Evolutionary conservation across 2,113 vertebrate species (phyloP).

Genomic region (Centropus bengalensis): DNA sequence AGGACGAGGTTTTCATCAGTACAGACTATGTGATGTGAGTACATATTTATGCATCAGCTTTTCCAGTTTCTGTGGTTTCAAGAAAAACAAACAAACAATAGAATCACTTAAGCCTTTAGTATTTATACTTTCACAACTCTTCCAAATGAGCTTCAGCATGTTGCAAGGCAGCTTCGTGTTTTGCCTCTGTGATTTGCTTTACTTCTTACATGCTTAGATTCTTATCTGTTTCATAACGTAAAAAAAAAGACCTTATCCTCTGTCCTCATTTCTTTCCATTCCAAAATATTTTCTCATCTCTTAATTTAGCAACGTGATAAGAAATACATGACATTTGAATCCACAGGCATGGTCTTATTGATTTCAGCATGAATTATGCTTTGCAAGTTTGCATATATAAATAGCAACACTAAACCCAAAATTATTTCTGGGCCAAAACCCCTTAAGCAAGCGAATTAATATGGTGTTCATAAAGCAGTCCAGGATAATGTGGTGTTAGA

Average conservation of each 20-base stretch:
- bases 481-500: not conserved
- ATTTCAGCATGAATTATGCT: not conserved
- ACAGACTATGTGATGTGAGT: not conserved
- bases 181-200: not conserved
- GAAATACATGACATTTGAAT: not conserved
- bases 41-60: constrained; percentile 1
- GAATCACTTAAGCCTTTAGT: not conserved
- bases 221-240: constrained; percentile 6
- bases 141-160: constrained; percentile 37
- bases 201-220: constrained; percentile 13
- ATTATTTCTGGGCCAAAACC: not conserved
- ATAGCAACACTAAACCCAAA: constrained; percentile 19
- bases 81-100: not conserved
- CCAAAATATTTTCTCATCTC: not conserved
- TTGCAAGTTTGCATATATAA: not conserved
- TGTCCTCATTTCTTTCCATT: not conserved
- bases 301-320: not conserved
- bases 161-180: constrained; percentile 22
- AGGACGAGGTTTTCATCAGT: not conserved
- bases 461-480: not conserved
- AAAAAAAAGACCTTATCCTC: not conserved
- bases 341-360: not conserved
- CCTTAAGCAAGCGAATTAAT: not conserved
- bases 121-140: constrained; percentile 8
- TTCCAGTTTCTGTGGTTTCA: not conserved